Base-by-base conservation (phyloP, 2,113 vertebrate species). In the Rhinichthys klamathensis region DNA sequence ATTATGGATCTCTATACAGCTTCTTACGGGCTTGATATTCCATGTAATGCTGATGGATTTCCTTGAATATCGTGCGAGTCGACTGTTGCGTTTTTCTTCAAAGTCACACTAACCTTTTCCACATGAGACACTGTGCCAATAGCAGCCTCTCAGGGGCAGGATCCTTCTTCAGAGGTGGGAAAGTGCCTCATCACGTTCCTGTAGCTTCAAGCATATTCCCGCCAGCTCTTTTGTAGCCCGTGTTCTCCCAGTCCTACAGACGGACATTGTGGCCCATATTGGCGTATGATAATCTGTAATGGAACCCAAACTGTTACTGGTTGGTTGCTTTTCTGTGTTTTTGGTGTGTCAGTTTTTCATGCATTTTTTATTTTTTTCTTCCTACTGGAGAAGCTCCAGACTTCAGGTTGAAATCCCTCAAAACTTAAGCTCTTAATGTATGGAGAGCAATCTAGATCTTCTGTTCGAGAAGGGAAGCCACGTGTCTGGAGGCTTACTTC, bases 61-160 rank as follows among this genome's bases (percentile, higher is more conserved):
- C 35, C 30, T 61, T 18, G 58, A 38, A 4, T n/a, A 18, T 63
- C 30, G 9, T 46, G 32, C 3, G 27, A 49, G 46, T 70, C 16
- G 8, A 78, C 60, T 51, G 25, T 23, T 60, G 58, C 46, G 41
- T 56, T 46, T 41, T 35, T 23, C 16, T 51, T 38, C 12, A 9
- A 41, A 23, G 23, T 77, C 49, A 35, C 51, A 70, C 18, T 21
- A 44, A 70, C 56, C 56, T 38, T 58, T 60, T 76, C 18, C 18
- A 27, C 25, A 38, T 49, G 58, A 88, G 82, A 86, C 80, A 86
- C 80, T 80, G 87, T 88, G 87, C 80, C 81, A 84, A 67, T 72
- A 86, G 73, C 74, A 51, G 73, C 51, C 77, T 63, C 25, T 32
- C 54, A 44, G 25, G 56, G 69, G 77, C 27, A 8, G 51, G 30